These are phyloP conservation scores for Caenorhabditis elegans DNA, from an alignment of 1,140 invertebrate species.

Conservation along the genomic window DNA sequence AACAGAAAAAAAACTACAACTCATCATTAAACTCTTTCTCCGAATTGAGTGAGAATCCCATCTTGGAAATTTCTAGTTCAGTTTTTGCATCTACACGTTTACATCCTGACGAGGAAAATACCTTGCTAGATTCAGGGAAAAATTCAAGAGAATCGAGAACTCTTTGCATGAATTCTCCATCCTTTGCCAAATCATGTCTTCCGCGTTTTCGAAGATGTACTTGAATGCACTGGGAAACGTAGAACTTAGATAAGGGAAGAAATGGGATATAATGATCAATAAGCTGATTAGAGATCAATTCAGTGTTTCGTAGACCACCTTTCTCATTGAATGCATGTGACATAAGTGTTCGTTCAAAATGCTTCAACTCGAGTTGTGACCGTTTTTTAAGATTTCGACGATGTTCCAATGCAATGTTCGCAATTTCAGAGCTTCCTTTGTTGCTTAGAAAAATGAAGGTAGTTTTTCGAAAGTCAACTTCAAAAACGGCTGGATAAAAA, in stretches of 20 bases:
- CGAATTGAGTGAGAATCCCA: neutral
- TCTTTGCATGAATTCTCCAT: slow-evolving; percentile 54
- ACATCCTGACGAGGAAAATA: slow-evolving; percentile 71
- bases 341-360: slow-evolving; percentile 74
- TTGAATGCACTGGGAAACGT: slow-evolving; percentile 71
- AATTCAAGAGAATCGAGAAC: slow-evolving; percentile 64
- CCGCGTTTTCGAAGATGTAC: slow-evolving; percentile 8
- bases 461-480: slow-evolving; percentile 72
- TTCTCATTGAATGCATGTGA: neutral
- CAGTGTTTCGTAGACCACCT: slow-evolving; percentile 79
- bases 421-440: slow-evolving; percentile 76
- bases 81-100: slow-evolving; percentile 70
- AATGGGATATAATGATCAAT: slow-evolving; percentile 93
- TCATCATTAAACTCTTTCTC: neutral
- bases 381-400: slow-evolving; percentile 74
- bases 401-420: slow-evolving; percentile 72
- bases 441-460: slow-evolving; percentile 87
- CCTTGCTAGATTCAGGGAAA: slow-evolving; percentile 67
- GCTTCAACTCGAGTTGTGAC: slow-evolving; percentile 73
- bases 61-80: slow-evolving; percentile 52
- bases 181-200: slow-evolving; percentile 38
- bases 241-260: slow-evolving; percentile 81
- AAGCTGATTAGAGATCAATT: slow-evolving; percentile 78
- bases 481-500: slow-evolving; percentile 73
- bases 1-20: neutral